A percentile compares a stretch with the other conserved stretches of the same genome.
Evolutionary conservation across 2,113 vertebrate genomes (phyloP).

Genomic region (Synchiropus splendidus): DNA sequence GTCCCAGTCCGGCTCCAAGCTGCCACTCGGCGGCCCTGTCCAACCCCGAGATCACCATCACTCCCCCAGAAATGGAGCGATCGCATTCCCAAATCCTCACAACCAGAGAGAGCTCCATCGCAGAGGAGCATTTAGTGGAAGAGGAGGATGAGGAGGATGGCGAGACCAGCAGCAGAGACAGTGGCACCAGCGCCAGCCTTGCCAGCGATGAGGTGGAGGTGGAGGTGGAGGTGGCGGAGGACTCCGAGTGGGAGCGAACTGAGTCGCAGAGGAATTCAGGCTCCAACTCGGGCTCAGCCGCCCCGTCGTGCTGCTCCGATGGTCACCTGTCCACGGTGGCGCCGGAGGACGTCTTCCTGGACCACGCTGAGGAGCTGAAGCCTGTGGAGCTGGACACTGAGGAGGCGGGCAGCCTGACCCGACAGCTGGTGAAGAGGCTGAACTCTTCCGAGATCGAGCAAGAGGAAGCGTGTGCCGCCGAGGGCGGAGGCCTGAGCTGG

Average conservation of each 20-base stretch:
- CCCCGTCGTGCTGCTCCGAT: conserved; percentile 49
- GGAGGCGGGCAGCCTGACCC: conserved; percentile 82
- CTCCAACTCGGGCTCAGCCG: conserved; percentile 41
- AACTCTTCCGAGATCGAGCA: conserved; percentile 74
- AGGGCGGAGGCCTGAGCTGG: conserved; percentile 60
- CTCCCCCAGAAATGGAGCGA: conserved; percentile 64
- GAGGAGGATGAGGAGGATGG: conserved; percentile 42
- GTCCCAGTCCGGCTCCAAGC: conserved; percentile 54
- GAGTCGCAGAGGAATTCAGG: conserved; percentile 49
- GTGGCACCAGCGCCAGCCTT: conserved; percentile 46
- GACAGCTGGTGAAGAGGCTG: conserved; percentile 90
- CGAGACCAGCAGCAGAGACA: conserved; percentile 39
- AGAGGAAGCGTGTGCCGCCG: conserved; percentile 4
- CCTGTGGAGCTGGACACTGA: conserved; percentile 89
- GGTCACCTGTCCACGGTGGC: conserved; percentile 40
- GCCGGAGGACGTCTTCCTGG: conserved; percentile 65
- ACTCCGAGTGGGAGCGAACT: conserved; percentile 60
- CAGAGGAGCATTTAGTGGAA: conserved; percentile 46
- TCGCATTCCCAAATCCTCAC: conserved; percentile 36
- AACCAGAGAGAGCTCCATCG: conserved; percentile 39
- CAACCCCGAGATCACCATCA: conserved; percentile 78
- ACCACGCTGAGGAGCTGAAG: conserved; percentile 75
- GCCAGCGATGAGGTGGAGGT: conserved; percentile 54
- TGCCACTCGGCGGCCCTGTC: conserved; percentile 63
- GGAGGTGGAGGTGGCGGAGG: conserved; percentile 49